Conservation (phyloP, 2,888 invertebrate genomes). For the Sarcophaga rosellei region DNA sequence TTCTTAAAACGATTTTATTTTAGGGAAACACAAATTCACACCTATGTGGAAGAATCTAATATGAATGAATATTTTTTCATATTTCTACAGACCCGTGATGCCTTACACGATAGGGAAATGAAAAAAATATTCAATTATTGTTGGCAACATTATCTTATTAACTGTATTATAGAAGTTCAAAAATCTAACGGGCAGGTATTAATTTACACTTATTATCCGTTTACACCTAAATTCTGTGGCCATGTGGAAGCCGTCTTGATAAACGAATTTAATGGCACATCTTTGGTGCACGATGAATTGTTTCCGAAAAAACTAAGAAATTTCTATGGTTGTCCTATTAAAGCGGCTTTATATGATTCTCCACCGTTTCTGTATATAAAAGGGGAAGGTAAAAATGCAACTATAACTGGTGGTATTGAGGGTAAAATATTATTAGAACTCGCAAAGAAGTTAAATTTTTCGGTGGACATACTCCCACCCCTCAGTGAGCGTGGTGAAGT, state of each 20-base stretch:
- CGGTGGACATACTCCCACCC: constrained; percentile 49
- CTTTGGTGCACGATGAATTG: constrained; percentile 47
- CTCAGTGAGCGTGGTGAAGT: constrained; percentile 62
- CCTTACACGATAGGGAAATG: constrained; percentile 22
- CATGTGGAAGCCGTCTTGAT: constrained; percentile 26
- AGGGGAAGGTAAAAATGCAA: constrained; percentile 26
- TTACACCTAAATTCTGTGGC: constrained; percentile 39
- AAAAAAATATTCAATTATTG: constrained; percentile 61
- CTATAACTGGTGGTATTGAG: constrained; percentile 60
- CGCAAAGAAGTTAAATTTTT: constrained; percentile 59
- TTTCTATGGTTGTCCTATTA: constrained; percentile 74
- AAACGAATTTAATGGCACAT: constrained; percentile 45
- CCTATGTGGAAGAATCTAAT: constrained; percentile 46
- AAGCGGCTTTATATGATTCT: constrained; percentile 69
- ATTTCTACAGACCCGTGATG: constrained; percentile 40
- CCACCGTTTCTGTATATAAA: constrained; percentile 68
- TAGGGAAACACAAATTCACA: constrained; percentile 26
- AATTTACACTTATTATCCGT: constrained; percentile 67
- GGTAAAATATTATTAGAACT: constrained; percentile 52
- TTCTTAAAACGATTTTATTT: background rate
- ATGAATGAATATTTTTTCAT: constrained; percentile 68
- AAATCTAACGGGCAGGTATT: constrained; percentile 9
- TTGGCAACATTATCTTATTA: constrained; percentile 68
- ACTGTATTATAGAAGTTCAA: constrained; percentile 65
- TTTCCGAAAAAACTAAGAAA: constrained; percentile 73